Percentiles rank a stretch among this genome's conserved stretches.
phyloP scores from a whole-genome alignment of 2,797 vertebrate species.

The Coracias cyanogaster region DNA sequence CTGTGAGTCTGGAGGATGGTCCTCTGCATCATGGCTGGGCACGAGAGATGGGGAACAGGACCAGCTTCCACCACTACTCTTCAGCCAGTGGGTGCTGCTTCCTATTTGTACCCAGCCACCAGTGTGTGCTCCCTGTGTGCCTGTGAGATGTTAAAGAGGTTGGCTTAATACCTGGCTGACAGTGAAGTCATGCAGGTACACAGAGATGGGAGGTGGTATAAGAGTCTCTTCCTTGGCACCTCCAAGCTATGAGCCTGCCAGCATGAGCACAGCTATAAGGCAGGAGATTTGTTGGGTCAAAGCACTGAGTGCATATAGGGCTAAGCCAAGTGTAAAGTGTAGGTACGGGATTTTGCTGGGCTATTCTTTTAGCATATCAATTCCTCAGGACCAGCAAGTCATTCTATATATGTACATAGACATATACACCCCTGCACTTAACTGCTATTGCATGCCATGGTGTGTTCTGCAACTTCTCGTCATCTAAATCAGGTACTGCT shows the following conservation, averaged over 20 bases:
- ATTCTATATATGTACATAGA: neutral
- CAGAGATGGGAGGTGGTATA: neutral
- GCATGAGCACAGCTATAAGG: neutral
- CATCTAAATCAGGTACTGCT: neutral
- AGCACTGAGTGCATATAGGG: neutral
- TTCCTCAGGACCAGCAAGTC: neutral
- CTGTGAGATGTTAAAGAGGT: accelerated
- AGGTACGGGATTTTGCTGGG: neutral
- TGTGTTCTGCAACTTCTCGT: neutral
- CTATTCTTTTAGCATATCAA: neutral
- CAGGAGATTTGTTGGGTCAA: neutral
- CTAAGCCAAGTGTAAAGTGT: neutral
- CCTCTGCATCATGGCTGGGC: accelerated
- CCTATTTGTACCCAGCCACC: neutral
- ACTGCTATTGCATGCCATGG: neutral
- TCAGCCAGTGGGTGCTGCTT: neutral
- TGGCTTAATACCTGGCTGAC: neutral
- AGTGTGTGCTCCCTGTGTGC: neutral
- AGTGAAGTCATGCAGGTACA: neutral
- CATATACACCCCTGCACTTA: neutral
- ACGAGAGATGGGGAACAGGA: neutral
- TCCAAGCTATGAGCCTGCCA: neutral
- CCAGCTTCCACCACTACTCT: neutral
- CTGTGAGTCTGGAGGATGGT: neutral
- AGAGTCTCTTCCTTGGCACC: neutral